Evolutionary conservation across 2,113 vertebrate genomes (phyloP).

Genomic region (Cairina moschata): DNA sequence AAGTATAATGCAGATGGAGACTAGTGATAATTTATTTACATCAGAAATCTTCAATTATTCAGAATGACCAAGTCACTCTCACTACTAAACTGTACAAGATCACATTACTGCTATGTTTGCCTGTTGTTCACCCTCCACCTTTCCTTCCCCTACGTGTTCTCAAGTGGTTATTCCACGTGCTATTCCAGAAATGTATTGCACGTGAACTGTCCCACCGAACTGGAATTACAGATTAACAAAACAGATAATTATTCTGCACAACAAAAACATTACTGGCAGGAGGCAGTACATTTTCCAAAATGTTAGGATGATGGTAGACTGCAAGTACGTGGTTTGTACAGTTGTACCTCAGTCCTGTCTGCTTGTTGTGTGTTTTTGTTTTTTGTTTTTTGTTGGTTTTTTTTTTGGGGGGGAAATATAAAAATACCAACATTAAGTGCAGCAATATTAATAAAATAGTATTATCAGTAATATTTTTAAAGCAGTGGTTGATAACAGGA

Average conservation of each 20-base stretch:
- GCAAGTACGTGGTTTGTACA: neutral
- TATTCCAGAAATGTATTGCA: neutral
- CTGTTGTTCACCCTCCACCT: too few species aligned
- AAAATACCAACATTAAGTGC: neutral
- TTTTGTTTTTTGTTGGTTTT: too few species aligned
- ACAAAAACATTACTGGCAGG: neutral
- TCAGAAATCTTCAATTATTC: neutral
- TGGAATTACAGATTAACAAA: neutral
- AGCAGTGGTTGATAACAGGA: neutral
- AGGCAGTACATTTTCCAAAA: neutral
- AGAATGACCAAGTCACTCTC: neutral
- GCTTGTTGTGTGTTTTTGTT: too few species aligned
- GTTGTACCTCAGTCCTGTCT: neutral
- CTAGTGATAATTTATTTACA: constrained; percentile 3
- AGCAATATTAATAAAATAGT: neutral
- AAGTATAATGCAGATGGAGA: neutral
- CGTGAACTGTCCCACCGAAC: neutral
- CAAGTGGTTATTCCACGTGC: too few species aligned
- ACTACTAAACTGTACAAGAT: neutral
- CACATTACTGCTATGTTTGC: neutral
- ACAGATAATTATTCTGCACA: neutral
- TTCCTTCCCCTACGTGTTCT: neutral
- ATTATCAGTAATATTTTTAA: neutral
- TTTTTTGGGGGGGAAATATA: neutral
- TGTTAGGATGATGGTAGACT: neutral